phyloP scores from a whole-genome alignment of 2,888 invertebrate genomes.

The Ichneumoninae sp. region DNA sequence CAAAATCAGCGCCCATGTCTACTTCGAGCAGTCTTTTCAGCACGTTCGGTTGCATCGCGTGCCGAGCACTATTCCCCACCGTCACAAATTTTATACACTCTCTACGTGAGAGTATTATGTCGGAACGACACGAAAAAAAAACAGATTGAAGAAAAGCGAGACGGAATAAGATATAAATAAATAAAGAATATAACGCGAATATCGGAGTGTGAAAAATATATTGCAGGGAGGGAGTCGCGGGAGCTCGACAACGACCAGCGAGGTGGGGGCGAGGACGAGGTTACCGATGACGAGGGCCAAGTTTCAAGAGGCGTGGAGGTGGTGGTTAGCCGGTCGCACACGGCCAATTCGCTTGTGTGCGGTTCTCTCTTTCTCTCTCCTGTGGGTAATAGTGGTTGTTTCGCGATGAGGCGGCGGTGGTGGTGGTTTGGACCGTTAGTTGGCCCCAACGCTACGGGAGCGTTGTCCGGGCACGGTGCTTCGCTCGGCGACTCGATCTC shows the following conservation, averaged over 20 bases:
- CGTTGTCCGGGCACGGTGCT: conserved; percentile 82
- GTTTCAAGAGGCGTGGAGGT: conserved; percentile 26
- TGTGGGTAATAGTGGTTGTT: conserved; percentile 44
- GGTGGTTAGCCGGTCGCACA: conserved; percentile 42
- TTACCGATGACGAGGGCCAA: conserved; percentile 48
- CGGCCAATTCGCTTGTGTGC: conserved; percentile 46
- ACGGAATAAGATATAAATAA: not conserved
- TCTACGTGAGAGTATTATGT: not conserved
- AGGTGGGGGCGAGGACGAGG: conserved; percentile 24
- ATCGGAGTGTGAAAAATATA: conserved; percentile 1
- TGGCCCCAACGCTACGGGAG: conserved; percentile 83
- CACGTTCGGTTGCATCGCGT: conserved; percentile 32
- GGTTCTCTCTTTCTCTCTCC: conserved; percentile 16
- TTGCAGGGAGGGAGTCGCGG: conserved; percentile 20
- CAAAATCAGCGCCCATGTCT: too few species aligned
- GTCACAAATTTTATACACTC: not conserved
- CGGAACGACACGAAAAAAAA: conserved; percentile 5
- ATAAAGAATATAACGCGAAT: conserved; percentile 22
- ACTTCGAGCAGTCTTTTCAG: conserved; percentile 27
- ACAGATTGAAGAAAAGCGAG: not conserved
- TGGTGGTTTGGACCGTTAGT: conserved; percentile 83
- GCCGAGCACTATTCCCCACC: not conserved
- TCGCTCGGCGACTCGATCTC: conserved; percentile 71
- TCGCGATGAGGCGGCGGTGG: conserved; percentile 70
- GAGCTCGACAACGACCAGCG: conserved; percentile 28